A percentile compares a stretch with the other conserved stretches of the same genome.
Evolutionary conservation across 2,888 invertebrate genomes (phyloP).

Genomic region (Mesorhabditis sp.): DNA sequence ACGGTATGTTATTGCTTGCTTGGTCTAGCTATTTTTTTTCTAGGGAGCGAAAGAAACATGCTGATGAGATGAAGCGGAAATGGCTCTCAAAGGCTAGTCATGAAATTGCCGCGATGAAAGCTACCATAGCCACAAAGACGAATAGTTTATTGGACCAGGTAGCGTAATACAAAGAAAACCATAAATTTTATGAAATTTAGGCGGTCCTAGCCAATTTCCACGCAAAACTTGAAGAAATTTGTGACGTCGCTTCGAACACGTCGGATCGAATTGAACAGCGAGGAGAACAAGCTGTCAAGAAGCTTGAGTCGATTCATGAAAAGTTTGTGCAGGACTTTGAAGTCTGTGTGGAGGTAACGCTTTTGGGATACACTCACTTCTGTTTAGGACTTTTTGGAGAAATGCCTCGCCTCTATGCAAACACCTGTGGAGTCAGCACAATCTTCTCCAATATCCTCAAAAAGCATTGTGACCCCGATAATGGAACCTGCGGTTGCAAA

Average conservation of each 20-base stretch:
- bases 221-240: constrained; percentile 1
- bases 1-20: neutral
- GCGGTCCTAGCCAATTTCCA: neutral
- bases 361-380: no score
- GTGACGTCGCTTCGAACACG: neutral
- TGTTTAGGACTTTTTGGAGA: no score
- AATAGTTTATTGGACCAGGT: neutral
- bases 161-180: neutral
- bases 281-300: neutral
- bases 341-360: neutral
- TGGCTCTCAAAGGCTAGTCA: neutral
- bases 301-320: neutral
- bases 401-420: no score
- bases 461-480: no score
- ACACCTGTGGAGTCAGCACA: no score
- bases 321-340: neutral
- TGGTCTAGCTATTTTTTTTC: neutral
- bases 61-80: neutral
- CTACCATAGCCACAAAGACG: neutral
- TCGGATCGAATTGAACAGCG: neutral
- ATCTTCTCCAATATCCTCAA: no score
- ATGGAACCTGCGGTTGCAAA: no score
- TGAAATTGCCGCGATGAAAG: neutral
- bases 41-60: neutral
- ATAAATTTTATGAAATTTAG: neutral